Evolutionary conservation across 2,888 invertebrate species (phyloP).

Genomic region (Calameuta filiformis): DNA sequence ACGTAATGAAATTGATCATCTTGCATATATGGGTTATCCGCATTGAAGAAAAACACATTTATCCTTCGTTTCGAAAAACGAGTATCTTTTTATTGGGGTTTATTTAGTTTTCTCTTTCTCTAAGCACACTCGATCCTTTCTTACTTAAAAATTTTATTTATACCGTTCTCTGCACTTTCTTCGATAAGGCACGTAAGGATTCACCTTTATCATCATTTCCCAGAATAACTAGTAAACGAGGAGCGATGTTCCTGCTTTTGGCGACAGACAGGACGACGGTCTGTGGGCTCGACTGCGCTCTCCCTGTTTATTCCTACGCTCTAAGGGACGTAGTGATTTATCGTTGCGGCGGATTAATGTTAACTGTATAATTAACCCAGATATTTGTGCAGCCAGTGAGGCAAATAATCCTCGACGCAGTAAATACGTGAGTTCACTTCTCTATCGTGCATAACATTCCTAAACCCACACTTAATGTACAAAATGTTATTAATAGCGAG

Average conservation of each 20-base stretch:
- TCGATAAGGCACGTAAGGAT: conserved; percentile 40
- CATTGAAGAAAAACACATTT: not conserved
- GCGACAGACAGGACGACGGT: not conserved
- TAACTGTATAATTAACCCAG: conserved; percentile 9
- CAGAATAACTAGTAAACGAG: not conserved
- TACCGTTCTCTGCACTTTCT: conserved; percentile 32
- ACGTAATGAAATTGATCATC: not conserved
- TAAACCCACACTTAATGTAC: not conserved
- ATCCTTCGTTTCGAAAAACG: not conserved
- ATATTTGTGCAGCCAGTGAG: not conserved
- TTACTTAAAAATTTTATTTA: conserved; percentile 36
- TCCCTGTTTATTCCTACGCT: not conserved
- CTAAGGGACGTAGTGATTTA: not conserved
- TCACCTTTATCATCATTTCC: not conserved
- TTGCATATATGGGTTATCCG: not conserved
- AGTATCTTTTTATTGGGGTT: not conserved
- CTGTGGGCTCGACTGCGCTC: not conserved
- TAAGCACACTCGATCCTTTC: not conserved
- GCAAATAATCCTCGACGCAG: not conserved
- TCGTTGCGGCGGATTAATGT: conserved; percentile 1
- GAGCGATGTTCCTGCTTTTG: not conserved
- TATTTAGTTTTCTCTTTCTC: not conserved
- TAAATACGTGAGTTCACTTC: not conserved
- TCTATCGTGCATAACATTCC: not conserved
- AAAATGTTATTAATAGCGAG: not conserved